Conservation (phyloP, 2,797 vertebrate species). For the Characodon lateralis region DNA sequence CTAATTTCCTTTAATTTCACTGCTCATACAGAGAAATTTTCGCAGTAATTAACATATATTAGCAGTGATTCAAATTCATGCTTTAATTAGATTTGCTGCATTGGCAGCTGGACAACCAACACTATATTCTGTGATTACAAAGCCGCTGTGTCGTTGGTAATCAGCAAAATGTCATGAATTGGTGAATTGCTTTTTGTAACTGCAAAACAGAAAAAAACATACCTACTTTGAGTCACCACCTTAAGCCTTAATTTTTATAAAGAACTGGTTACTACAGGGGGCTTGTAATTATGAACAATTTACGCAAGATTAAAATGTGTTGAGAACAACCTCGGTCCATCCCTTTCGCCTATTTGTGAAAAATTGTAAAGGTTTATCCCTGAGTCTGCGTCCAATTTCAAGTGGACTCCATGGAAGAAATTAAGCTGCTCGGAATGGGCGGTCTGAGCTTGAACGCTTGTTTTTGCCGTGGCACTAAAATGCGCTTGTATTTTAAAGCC, state of each 20-base stretch:
- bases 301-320: neutral
- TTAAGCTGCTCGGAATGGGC: neutral
- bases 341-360: neutral
- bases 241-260: neutral
- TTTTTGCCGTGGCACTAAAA: constrained; percentile 1
- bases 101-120: neutral
- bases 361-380: neutral
- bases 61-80: neutral
- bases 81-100: neutral
- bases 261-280: neutral
- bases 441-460: neutral
- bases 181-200: neutral
- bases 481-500: constrained; percentile 17
- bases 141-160: neutral
- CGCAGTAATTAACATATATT: neutral
- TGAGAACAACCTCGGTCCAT: neutral
- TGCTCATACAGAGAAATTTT: neutral
- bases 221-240: neutral
- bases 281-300: neutral
- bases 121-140: neutral
- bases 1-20: neutral
- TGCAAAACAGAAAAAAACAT: neutral
- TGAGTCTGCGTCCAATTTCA: neutral
- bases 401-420: too few relatives aligned
- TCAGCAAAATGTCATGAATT: neutral